A percentile compares a stretch with the other conserved stretches of the same genome.
phyloP scores from a whole-genome alignment of 2,888 invertebrate species.

The Hypselothyrea guttata region DNA sequence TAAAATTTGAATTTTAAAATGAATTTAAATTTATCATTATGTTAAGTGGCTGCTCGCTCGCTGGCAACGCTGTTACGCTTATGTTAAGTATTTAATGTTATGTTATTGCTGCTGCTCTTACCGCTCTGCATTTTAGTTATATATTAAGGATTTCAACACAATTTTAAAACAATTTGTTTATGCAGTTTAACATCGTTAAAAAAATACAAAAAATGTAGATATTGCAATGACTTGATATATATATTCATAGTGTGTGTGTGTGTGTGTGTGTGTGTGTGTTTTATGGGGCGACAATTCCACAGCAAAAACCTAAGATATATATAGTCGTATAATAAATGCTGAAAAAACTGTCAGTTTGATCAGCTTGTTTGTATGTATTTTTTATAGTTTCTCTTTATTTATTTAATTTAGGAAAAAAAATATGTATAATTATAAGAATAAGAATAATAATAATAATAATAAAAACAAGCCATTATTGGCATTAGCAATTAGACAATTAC shows the following conservation, averaged over 20 bases:
- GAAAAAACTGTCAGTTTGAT: slow-evolving; percentile 13
- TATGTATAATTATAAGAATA: slow-evolving; percentile 40
- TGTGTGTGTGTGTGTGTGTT: not conserved
- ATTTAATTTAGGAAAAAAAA: slow-evolving; percentile 35
- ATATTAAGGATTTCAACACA: slow-evolving; percentile 7
- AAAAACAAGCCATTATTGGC: slow-evolving; percentile 56
- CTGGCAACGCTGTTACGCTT: not conserved
- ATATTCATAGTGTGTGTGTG: slow-evolving; percentile 1
- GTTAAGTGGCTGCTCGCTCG: slow-evolving; percentile 12
- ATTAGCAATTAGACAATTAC: slow-evolving; percentile 52
- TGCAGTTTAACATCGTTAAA: not conserved
- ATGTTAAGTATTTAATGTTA: slow-evolving; percentile 18
- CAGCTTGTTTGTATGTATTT: slow-evolving; percentile 5
- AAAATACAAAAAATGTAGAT: slow-evolving; percentile 17
- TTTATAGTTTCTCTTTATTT: slow-evolving; percentile 43
- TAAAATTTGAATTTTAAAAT: slow-evolving; percentile 37
- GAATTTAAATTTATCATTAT: slow-evolving; percentile 35
- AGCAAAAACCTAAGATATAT: slow-evolving; percentile 10
- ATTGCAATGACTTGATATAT: slow-evolving; percentile 30
- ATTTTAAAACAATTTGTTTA: slow-evolving; percentile 2
- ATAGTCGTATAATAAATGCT: not conserved
- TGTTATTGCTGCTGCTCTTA: slow-evolving; percentile 11
- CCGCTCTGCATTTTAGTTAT: slow-evolving; percentile 1
- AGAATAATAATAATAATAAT: slow-evolving; percentile 49
- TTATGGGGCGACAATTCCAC: slow-evolving; percentile 20